Conservation (phyloP, 1,140 invertebrate species). For the Platorchestia sp. region DNA sequence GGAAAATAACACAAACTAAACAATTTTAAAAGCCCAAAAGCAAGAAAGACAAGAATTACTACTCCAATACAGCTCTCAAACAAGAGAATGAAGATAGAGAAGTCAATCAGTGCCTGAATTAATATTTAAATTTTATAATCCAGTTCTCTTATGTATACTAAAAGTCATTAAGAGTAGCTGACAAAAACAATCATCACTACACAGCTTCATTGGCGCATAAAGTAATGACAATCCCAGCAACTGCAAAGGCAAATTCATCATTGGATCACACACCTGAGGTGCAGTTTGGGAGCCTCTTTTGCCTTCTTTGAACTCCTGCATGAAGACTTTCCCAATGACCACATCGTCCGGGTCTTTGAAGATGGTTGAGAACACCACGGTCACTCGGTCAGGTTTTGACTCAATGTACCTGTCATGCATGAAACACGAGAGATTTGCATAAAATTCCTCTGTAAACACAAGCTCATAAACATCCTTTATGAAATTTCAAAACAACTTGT, state of each 20-base stretch:
- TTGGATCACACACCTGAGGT: neutral
- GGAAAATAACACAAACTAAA: too few relatives aligned
- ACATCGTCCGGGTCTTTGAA: conserved; percentile 99
- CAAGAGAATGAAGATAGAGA: neutral
- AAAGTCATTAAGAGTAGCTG: neutral
- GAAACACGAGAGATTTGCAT: too few relatives aligned
- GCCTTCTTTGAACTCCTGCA: conserved; percentile 99
- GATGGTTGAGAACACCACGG: conserved; percentile 98
- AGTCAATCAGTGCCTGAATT: neutral
- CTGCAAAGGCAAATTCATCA: neutral
- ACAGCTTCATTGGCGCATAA: neutral
- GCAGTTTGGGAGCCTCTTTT: conserved; percentile 94
- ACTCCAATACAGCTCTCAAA: too few relatives aligned
- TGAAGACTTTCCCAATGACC: conserved; percentile 98
- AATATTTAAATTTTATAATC: neutral
- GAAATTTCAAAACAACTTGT: neutral
- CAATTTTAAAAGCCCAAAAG: too few relatives aligned
- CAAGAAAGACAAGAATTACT: too few relatives aligned
- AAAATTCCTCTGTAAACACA: too few relatives aligned
- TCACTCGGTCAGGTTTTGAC: conserved; percentile 97
- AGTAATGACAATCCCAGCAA: neutral
- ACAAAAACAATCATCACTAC: neutral
- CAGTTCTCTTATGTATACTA: neutral
- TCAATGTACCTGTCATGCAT: conserved; percentile 87
- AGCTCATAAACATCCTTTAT: neutral